Evolutionary conservation across 2,888 invertebrate genomes (phyloP).

Genomic region (Lagria hirta): DNA sequence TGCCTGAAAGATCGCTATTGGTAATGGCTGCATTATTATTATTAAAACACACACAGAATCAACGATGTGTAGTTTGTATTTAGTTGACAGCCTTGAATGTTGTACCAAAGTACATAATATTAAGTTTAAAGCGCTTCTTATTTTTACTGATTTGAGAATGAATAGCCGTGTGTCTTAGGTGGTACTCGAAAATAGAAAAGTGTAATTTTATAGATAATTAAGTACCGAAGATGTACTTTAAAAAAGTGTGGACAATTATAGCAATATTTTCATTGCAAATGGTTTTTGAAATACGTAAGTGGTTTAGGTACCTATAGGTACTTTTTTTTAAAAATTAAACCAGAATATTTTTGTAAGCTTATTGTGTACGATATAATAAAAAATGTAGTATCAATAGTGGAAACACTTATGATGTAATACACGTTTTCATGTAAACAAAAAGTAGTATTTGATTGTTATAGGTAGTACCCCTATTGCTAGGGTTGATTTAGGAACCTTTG

Average conservation of each 20-base stretch:
- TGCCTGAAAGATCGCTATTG: slow-evolving; percentile 24
- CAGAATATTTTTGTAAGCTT: not conserved
- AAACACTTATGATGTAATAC: not conserved
- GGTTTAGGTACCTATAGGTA: not conserved
- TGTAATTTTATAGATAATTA: not conserved
- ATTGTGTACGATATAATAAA: not conserved
- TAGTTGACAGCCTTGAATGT: slow-evolving; percentile 41
- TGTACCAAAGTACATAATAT: slow-evolving; percentile 33
- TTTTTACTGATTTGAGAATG: slow-evolving; percentile 14
- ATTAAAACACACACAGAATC: slow-evolving; percentile 31
- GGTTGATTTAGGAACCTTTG: slow-evolving; percentile 27
- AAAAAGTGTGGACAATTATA: not conserved
- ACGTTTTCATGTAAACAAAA: too few relatives aligned
- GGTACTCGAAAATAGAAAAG: slow-evolving; percentile 9
- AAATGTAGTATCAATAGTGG: not conserved
- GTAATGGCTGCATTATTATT: slow-evolving; percentile 24
- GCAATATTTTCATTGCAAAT: not conserved
- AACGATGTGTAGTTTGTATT: slow-evolving; percentile 38
- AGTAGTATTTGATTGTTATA: slow-evolving; percentile 23
- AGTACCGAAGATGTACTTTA: slow-evolving; percentile 3
- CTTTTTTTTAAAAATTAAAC: not conserved
- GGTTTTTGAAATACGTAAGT: not conserved
- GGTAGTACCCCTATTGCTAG: slow-evolving; percentile 22
- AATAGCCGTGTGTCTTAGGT: slow-evolving; percentile 15
- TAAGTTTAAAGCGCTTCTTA: slow-evolving; percentile 7